Evolutionary conservation across 2,888 invertebrate genomes (phyloP).

Genomic region (Parascotia fuliginaria): DNA sequence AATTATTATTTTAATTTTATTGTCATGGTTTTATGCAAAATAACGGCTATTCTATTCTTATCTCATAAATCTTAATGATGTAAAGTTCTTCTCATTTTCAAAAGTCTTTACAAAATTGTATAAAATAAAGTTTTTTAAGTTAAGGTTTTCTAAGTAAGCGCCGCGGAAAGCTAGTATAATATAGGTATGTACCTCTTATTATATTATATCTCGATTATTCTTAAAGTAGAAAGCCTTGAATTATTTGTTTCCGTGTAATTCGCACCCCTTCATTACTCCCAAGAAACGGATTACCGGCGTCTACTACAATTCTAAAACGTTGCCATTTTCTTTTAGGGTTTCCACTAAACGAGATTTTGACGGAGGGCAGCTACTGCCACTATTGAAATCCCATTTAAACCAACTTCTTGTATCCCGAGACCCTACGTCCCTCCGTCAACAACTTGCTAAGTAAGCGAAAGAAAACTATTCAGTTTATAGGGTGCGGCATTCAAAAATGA

Average conservation of each 20-base stretch:
- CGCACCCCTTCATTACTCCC: neutral
- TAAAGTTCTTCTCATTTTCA: no score
- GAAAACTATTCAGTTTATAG: slow-evolving; percentile 41
- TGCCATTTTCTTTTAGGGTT: neutral
- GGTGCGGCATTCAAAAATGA: slow-evolving; percentile 42
- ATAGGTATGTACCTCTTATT: no score
- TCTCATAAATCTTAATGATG: no score
- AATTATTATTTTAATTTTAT: no score
- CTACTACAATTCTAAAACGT: neutral
- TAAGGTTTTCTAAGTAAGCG: no score
- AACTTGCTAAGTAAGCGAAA: slow-evolving; percentile 32
- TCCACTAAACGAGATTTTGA: neutral
- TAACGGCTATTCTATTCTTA: no score
- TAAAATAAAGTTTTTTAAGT: no score
- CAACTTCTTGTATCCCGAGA: neutral
- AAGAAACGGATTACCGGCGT: neutral
- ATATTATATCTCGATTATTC: no score
- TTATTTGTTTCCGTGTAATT: neutral
- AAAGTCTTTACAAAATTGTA: no score
- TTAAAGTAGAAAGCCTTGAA: neutral
- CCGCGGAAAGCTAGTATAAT: no score
- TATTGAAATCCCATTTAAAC: slow-evolving; percentile 8
- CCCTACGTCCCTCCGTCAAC: neutral
- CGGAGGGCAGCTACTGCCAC: neutral
- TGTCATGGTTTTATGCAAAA: no score